A percentile compares a stretch with the other conserved stretches of the same genome.
Evolutionary conservation across 2,797 vertebrate species (phyloP).

Genomic region (Melanotaenia pygmaea): DNA sequence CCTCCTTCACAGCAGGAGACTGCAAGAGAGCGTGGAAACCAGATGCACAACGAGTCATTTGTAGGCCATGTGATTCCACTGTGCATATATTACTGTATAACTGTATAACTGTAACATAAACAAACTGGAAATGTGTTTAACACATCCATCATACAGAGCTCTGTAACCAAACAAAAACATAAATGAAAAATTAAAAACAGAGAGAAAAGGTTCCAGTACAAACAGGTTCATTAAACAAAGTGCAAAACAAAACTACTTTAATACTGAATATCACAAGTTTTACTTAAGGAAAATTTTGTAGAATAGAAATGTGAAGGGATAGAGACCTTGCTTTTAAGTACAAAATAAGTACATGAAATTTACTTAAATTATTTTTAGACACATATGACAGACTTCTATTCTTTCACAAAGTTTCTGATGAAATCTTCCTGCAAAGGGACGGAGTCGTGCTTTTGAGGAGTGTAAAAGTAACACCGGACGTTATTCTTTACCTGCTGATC

Average conservation of each 20-base stretch:
- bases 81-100: slow-evolving; percentile 22
- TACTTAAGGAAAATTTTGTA: too few relatives aligned
- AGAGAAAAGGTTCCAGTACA: not conserved
- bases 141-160: not conserved
- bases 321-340: not conserved
- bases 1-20: slow-evolving; percentile 91
- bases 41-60: slow-evolving; percentile 58
- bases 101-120: slow-evolving; percentile 5
- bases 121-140: slow-evolving; percentile 19
- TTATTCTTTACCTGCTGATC: too few relatives aligned
- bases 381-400: too few relatives aligned
- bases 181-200: not conserved
- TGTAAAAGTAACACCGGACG: too few relatives aligned
- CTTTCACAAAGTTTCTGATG: too few relatives aligned
- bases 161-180: not conserved
- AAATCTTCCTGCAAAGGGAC: too few relatives aligned
- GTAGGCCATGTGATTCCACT: slow-evolving; percentile 25
- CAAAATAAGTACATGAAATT: too few relatives aligned
- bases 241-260: not conserved
- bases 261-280: not conserved
- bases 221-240: not conserved
- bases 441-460: too few relatives aligned
- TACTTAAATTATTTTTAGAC: too few relatives aligned
- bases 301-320: not conserved
- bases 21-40: slow-evolving; percentile 68